A percentile compares a stretch with the other conserved stretches of the same genome.
These are phyloP conservation scores for Gavia stellata DNA, from an alignment of 2,113 vertebrate genomes.

Conservation along the genomic window DNA sequence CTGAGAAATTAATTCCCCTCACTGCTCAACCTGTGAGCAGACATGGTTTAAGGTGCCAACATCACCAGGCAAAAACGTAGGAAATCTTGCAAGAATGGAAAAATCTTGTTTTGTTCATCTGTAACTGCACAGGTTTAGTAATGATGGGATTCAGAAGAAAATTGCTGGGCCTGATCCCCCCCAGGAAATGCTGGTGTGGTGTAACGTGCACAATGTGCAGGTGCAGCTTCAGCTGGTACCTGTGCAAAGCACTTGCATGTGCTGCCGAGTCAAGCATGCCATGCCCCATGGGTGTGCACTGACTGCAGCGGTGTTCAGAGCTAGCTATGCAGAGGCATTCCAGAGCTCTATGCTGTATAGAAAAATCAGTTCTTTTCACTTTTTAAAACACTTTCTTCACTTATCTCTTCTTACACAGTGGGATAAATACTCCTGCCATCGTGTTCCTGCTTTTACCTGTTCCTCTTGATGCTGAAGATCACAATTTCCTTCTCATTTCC, in stretches of 20 bases:
- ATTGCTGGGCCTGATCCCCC: background rate
- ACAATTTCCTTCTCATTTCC: background rate
- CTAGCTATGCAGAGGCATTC: background rate
- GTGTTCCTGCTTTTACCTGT: background rate
- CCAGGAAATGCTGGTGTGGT: rapidly evolving
- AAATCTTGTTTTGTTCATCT: background rate
- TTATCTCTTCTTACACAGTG: background rate
- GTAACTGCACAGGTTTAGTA: background rate
- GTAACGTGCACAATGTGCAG: rapidly evolving
- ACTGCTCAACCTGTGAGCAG: background rate
- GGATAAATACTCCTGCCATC: background rate
- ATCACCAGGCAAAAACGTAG: background rate
- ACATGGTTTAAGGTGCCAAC: background rate
- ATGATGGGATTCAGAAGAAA: background rate
- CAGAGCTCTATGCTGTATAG: background rate
- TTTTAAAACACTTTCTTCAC: background rate
- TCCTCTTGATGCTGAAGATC: background rate
- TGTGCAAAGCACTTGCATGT: rapidly evolving
- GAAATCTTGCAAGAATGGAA: background rate
- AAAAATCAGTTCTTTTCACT: background rate
- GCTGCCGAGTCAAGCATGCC: rapidly evolving
- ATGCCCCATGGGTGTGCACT: rapidly evolving
- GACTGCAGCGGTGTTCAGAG: background rate
- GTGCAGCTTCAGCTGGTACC: background rate
- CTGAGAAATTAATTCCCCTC: background rate